Evolutionary conservation across 2,113 vertebrate genomes (phyloP).

Genomic region (Cyphomyrus plagiostoma): DNA sequence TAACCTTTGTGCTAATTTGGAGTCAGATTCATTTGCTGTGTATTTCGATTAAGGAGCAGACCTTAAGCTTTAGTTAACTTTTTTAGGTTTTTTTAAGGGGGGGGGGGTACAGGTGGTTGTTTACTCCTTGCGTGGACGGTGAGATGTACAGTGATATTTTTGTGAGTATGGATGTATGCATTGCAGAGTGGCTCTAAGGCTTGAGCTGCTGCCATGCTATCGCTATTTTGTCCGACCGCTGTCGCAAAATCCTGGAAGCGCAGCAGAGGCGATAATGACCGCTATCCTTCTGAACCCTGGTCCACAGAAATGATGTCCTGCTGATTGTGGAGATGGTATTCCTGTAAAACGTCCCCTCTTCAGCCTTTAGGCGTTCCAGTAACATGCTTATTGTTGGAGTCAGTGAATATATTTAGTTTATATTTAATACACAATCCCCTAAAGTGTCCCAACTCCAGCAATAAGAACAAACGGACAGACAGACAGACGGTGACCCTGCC

Average conservation of each 20-base stretch:
- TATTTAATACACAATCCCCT: too few species aligned
- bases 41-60: background rate
- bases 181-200: too few species aligned
- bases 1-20: background rate
- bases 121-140: background rate
- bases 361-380: too few species aligned
- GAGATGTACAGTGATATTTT: background rate
- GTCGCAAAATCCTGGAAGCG: background rate
- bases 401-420: too few species aligned
- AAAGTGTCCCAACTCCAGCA: too few species aligned
- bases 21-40: background rate
- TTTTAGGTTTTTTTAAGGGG: background rate
- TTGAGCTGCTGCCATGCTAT: background rate
- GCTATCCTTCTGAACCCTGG: background rate
- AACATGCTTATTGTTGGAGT: too few species aligned
- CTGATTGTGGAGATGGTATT: background rate
- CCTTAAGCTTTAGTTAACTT: background rate
- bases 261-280: background rate
- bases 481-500: too few species aligned
- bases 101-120: background rate
- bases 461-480: too few species aligned
- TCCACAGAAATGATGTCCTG: background rate
- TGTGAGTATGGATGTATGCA: background rate
- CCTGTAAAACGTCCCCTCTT: background rate
- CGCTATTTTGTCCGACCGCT: background rate